Base-by-base conservation (phyloP, 2,888 invertebrate genomes). In the Lapara coniferarum region DNA sequence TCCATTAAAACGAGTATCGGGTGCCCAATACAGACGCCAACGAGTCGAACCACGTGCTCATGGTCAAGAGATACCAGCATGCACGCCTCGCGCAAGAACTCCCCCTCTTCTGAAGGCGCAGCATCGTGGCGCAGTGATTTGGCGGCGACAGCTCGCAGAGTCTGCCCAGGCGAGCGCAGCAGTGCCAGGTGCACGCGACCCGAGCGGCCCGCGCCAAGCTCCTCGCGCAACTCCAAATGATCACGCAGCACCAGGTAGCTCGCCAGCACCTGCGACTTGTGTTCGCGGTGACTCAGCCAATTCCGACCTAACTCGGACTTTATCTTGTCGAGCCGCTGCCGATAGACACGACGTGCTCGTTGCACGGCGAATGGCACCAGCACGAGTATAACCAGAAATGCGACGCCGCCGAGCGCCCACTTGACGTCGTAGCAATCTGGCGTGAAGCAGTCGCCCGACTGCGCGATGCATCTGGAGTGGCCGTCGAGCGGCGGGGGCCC, bases 1-100 rank as follows among this genome's bases (percentile, higher is more conserved):
- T 98, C 98, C 98, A 98, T 98, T 0, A 97, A 96, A 78, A 97
- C 96, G 10, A 98, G 95, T 0, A 98, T 97, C 73, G 97, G 97
- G 6, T 95, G 96, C 76, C 96, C 96, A 1, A 97, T 96, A 74
- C 90, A 90, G 13, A 98, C 97, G 0, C 97, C 98, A 14, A 97
- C 87, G 19, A 98, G 92, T 73, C 95, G 95, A 10, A 98, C 96
- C 57, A 98, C 96, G 85, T 98, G 98, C 78, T 96, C 95, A 85
- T 98, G 98, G 68, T 96, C 95, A 79, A 98, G 97, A 59, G 96
- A 76, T 79, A 98, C 98, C 96, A 98, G 97, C 30, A 97, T 96
- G 84, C 97, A 97, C 0, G 98, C 98, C 87, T 98, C 98, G 68
- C 97, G 96, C 66, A 98, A 91, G 81, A 90, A 82, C 71, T 87